Evolutionary conservation across 2,113 vertebrate species (phyloP).

Genomic region (Coregonus clupeaformis): DNA sequence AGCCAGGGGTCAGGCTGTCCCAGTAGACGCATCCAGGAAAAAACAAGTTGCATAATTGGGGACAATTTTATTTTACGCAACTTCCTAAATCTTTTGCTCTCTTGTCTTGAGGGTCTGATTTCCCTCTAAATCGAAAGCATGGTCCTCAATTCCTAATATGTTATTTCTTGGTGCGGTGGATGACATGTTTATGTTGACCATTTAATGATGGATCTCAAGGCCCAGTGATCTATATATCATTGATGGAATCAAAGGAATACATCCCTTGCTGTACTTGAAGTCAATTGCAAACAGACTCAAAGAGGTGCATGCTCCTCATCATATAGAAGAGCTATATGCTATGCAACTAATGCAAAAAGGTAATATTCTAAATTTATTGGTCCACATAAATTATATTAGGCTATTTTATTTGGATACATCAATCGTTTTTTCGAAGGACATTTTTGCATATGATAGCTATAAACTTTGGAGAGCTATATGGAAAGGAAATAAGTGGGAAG

Average conservation of each 20-base stretch:
- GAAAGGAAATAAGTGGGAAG: background rate
- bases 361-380: background rate
- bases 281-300: too few species aligned
- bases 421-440: background rate
- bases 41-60: slow-evolving; percentile 53
- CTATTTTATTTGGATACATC: background rate
- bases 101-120: slow-evolving; percentile 29
- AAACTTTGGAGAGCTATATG: background rate
- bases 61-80: slow-evolving; percentile 68
- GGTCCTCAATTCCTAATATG: background rate
- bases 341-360: background rate
- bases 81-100: slow-evolving; percentile 61
- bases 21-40: slow-evolving; percentile 57
- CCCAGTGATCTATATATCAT: background rate
- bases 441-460: background rate
- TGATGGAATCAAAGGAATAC: background rate
- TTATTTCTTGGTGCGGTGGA: background rate
- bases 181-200: background rate
- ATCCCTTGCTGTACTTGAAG: background rate
- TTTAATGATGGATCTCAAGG: background rate
- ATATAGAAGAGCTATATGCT: background rate
- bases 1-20: slow-evolving; percentile 32
- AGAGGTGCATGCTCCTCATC: background rate
- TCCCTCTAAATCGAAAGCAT: slow-evolving; percentile 1
- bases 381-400: background rate